phyloP scores from a whole-genome alignment of 2,797 vertebrate genomes.

The Tangara arthus region DNA sequence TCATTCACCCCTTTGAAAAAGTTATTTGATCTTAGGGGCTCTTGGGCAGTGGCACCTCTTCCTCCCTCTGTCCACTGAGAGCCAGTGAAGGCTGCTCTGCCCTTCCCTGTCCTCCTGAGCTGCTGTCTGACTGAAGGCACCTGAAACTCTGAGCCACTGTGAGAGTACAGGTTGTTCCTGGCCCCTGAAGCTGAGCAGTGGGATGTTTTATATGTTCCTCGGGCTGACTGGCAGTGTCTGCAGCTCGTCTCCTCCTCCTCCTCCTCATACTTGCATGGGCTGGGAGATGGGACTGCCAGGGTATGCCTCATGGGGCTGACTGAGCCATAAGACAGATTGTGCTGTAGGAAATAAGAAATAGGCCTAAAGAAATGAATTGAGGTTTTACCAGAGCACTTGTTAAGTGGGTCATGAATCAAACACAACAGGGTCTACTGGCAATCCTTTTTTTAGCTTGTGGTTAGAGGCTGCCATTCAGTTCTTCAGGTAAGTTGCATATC shows the following conservation, averaged over 20 bases:
- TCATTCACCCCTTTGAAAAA: not conserved
- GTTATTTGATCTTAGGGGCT: not conserved
- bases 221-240: not conserved
- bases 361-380: not conserved
- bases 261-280: accelerated
- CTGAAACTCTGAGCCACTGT: not conserved
- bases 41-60: accelerated
- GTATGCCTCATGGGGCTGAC: not conserved
- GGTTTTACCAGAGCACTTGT: not conserved
- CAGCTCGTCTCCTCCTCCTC: not conserved
- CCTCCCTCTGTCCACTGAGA: not conserved
- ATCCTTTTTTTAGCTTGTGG: not conserved
- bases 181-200: not conserved
- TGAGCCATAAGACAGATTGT: not conserved
- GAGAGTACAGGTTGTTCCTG: not conserved
- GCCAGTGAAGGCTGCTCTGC: not conserved
- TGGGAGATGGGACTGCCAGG: not conserved
- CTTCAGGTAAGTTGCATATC: not conserved
- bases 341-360: not conserved
- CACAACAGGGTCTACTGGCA: not conserved
- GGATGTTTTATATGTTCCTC: not conserved
- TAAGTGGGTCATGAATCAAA: constrained; percentile 26
- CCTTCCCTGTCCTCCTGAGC: not conserved
- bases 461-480: not conserved
- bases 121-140: not conserved